These are phyloP conservation scores for Cinclus mexicanus DNA, from an alignment of 2,113 vertebrate species.

Conservation along the genomic window DNA sequence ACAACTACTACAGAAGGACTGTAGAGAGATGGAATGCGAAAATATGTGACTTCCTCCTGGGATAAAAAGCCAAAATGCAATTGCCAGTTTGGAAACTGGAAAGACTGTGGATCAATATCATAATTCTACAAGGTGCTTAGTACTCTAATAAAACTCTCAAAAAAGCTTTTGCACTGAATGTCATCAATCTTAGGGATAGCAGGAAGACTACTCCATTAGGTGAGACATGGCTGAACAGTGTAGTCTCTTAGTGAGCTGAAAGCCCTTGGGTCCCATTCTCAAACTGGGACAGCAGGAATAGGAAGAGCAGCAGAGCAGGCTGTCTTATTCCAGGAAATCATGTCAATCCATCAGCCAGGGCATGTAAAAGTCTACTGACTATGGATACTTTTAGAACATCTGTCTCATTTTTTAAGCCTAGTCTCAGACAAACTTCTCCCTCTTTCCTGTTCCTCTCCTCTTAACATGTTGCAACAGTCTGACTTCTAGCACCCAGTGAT, in stretches of 20 bases:
- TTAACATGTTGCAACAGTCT: neutral
- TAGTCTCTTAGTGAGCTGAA: neutral
- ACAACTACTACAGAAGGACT: neutral
- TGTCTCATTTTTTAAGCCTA: neutral
- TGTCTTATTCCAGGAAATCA: conserved; percentile 22
- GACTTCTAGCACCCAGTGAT: neutral
- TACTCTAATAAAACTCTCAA: neutral
- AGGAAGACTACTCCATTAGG: neutral
- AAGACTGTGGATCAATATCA: neutral
- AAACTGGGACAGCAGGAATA: neutral
- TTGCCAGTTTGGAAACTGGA: neutral
- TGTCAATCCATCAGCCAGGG: conserved; percentile 16
- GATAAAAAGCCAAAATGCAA: neutral
- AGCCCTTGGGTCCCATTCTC: neutral
- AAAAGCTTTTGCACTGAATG: neutral
- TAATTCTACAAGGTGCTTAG: neutral
- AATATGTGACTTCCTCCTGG: neutral
- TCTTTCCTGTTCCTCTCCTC: neutral
- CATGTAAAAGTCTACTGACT: neutral
- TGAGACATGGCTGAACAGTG: neutral
- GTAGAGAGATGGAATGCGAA: neutral
- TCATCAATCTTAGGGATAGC: neutral
- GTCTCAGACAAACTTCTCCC: neutral
- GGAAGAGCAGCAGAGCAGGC: neutral
- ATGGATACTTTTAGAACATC: neutral